Evolutionary conservation across 37 sponge, comb jelly and placozoan species (phyloP).

Genomic region (Haliclona indistincta): DNA sequence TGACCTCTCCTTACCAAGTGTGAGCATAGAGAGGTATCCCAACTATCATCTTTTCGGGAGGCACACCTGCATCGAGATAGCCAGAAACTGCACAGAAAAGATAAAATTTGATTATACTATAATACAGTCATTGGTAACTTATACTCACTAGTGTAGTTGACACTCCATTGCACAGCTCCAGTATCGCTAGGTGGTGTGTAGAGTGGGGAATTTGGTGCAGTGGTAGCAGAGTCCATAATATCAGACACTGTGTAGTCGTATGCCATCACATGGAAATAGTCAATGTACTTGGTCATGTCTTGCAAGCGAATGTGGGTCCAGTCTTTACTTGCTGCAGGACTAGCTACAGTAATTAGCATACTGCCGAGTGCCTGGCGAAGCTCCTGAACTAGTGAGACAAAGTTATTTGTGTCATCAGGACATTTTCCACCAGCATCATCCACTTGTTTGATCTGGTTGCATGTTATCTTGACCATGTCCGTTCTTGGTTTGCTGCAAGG

Average conservation of each 20-base stretch:
- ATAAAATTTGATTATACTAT: not conserved
- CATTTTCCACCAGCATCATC: slow-evolving; percentile 27
- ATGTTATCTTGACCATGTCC: not conserved
- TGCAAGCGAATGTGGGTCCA: not conserved
- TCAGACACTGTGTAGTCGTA: slow-evolving; percentile 29
- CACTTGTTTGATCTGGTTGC: not conserved
- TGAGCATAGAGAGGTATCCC: slow-evolving; percentile 38
- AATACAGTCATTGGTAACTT: not conserved
- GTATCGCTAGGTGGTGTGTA: not conserved
- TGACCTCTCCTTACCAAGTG: slow-evolving; percentile 9
- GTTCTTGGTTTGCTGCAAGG: slow-evolving; percentile 19
- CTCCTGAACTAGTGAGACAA: slow-evolving; percentile 9
- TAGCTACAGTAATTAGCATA: slow-evolving; percentile 3
- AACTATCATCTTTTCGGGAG: slow-evolving; percentile 27
- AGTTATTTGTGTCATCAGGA: slow-evolving; percentile 21
- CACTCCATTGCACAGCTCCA: slow-evolving; percentile 16
- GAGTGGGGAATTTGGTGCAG: slow-evolving; percentile 29
- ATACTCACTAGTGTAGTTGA: slow-evolving; percentile 12
- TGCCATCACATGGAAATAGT: slow-evolving; percentile 22
- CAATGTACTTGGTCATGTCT: slow-evolving; percentile 12
- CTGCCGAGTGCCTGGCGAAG: not conserved
- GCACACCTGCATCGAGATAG: slow-evolving; percentile 29
- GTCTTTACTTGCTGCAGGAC: slow-evolving; percentile 1
- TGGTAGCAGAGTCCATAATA: slow-evolving; percentile 3
- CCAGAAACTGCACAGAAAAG: slow-evolving; percentile 1